phyloP scores from a whole-genome alignment of 2,113 vertebrate species.

The Charadrius vociferus region DNA sequence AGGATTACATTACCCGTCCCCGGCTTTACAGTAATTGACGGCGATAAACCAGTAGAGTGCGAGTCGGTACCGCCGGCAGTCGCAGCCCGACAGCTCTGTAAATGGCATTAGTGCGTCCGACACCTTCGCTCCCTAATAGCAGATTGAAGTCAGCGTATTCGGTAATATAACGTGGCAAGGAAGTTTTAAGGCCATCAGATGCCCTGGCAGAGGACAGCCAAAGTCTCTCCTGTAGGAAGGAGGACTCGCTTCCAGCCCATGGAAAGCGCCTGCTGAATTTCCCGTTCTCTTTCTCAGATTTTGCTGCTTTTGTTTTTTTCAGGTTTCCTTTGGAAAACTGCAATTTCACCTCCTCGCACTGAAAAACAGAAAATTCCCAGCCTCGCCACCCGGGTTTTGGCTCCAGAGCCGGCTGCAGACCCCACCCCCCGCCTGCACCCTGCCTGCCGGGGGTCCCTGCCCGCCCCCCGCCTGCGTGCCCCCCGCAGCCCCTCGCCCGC shows the following conservation, averaged over 20 bases:
- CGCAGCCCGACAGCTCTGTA: neutral
- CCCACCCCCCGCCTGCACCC: neutral
- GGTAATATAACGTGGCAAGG: accelerated
- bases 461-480: neutral
- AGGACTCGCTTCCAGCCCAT: accelerated
- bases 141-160: accelerated
- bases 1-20: neutral
- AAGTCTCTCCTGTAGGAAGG: accelerated
- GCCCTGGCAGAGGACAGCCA: neutral
- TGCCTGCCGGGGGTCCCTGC: neutral
- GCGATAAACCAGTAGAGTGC: accelerated
- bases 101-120: accelerated
- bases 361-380: accelerated
- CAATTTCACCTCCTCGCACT: neutral
- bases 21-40: neutral
- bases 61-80: accelerated
- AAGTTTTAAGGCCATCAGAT: too few species aligned
- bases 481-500: neutral
- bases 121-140: accelerated
- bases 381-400: accelerated
- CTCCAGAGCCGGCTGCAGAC: neutral
- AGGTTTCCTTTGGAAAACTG: neutral
- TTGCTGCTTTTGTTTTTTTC: neutral
- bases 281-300: accelerated
- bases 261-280: neutral